A percentile compares a stretch with the other conserved stretches of the same genome.
These are phyloP conservation scores for Protodeltote pygarga DNA, from an alignment of 2,888 invertebrate genomes.

Conservation along the genomic window DNA sequence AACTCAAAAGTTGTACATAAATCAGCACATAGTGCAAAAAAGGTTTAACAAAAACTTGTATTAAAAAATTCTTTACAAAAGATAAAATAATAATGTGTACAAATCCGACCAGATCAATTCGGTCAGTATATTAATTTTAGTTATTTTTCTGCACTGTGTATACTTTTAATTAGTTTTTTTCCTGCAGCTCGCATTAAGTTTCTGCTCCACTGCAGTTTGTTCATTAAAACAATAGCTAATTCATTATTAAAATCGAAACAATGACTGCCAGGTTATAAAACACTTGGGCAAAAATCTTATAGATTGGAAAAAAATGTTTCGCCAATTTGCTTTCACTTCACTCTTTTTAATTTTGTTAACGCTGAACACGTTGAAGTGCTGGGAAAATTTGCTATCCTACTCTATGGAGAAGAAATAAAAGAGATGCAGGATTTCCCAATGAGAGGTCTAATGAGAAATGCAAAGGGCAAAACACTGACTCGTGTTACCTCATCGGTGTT, in stretches of 20 bases:
- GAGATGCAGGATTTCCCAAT: constrained; percentile 37
- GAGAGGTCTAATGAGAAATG: constrained; percentile 51
- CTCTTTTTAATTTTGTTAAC: constrained; percentile 39
- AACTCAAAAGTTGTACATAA: too few species aligned
- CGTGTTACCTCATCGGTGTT: constrained; percentile 32
- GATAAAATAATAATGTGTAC: too few species aligned
- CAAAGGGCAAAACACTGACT: constrained; percentile 45
- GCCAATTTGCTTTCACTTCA: constrained; percentile 47
- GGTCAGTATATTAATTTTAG: too few species aligned
- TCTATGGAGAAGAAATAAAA: constrained; percentile 9
- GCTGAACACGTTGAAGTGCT: constrained; percentile 27
- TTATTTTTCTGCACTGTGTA: too few species aligned
- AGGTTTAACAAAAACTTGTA: too few species aligned
- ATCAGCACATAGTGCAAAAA: too few species aligned
- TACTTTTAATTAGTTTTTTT: too few species aligned
- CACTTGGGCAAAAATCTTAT: constrained; percentile 36
- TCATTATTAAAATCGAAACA: constrained; percentile 49
- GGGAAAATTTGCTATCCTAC: constrained; percentile 21
- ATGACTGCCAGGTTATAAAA: constrained; percentile 47
- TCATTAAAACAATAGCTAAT: constrained; percentile 48
- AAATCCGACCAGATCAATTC: too few species aligned
- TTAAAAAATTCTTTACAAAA: too few species aligned
- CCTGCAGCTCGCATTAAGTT: constrained; percentile 15
- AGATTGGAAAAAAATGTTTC: constrained; percentile 40
- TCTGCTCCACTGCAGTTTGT: constrained; percentile 23